Conservation (phyloP, 2,888 invertebrate species). For the Pantelozetes paolii region DNA sequence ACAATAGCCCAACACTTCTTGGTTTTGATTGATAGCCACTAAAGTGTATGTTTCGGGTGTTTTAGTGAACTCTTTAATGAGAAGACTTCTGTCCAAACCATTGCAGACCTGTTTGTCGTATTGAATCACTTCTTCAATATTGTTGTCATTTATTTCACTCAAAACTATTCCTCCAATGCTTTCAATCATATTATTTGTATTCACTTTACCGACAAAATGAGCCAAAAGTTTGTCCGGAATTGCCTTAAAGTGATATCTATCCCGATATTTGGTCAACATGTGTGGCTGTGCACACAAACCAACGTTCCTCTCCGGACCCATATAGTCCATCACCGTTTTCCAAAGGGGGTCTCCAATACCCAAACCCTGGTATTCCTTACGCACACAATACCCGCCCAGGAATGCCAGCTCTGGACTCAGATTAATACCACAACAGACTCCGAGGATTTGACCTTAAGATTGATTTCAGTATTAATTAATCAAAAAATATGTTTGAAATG, state of each 20-base stretch:
- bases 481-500: background rate
- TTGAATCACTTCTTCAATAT: slow-evolving; percentile 28
- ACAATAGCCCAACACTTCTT: slow-evolving; percentile 36
- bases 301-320: slow-evolving; percentile 37
- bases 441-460: slow-evolving; percentile 29
- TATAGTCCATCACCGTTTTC: slow-evolving; percentile 42
- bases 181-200: background rate
- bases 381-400: slow-evolving; percentile 43
- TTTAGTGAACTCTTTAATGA: slow-evolving; percentile 2
- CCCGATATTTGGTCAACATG: slow-evolving; percentile 42
- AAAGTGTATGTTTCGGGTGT: slow-evolving; percentile 39
- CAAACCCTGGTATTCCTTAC: slow-evolving; percentile 41
- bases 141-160: background rate
- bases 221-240: background rate
- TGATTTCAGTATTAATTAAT: background rate
- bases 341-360: slow-evolving; percentile 45
- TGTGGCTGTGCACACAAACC: slow-evolving; percentile 40
- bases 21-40: slow-evolving; percentile 39
- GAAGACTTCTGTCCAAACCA: slow-evolving; percentile 1
- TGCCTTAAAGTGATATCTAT: slow-evolving; percentile 43
- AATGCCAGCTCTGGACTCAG: slow-evolving; percentile 40
- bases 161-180: background rate
- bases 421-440: slow-evolving; percentile 38
- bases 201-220: background rate
- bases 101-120: slow-evolving; percentile 19